Conservation (phyloP, 2,888 invertebrate species). For the Celastrina argiolus region DNA sequence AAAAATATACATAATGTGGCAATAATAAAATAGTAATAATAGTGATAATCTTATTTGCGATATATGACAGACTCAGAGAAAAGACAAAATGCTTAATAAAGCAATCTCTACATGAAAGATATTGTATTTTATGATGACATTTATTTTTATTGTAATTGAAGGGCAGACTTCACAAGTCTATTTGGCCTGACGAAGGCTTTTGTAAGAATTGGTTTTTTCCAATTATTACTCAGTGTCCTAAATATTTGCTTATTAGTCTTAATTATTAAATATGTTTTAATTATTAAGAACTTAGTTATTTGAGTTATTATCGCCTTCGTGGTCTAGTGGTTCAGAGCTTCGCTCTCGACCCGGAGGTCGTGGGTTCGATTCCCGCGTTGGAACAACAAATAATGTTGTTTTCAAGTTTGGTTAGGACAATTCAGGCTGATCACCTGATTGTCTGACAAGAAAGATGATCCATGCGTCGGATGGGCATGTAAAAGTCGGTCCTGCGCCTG, state of each 20-base stretch:
- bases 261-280: background rate
- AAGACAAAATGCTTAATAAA: background rate
- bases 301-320: no score
- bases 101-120: background rate
- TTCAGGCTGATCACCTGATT: no score
- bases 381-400: no score
- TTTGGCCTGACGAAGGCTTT: background rate
- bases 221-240: background rate
- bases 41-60: background rate
- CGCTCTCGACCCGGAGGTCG: no score
- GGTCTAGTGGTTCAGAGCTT: no score
- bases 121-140: background rate
- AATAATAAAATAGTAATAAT: background rate
- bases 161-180: background rate
- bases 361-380: no score
- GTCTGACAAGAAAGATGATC: no score
- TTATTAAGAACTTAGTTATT: no score
- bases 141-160: slow-evolving; percentile 12
- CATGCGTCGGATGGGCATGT: no score
- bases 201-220: background rate
- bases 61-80: background rate
- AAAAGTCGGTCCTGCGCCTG: no score
- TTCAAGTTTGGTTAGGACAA: no score
- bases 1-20: no score
- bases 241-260: background rate